Evolutionary conservation across 2,888 invertebrate species (phyloP).

Genomic region (Scaptomyza tumidula): DNA sequence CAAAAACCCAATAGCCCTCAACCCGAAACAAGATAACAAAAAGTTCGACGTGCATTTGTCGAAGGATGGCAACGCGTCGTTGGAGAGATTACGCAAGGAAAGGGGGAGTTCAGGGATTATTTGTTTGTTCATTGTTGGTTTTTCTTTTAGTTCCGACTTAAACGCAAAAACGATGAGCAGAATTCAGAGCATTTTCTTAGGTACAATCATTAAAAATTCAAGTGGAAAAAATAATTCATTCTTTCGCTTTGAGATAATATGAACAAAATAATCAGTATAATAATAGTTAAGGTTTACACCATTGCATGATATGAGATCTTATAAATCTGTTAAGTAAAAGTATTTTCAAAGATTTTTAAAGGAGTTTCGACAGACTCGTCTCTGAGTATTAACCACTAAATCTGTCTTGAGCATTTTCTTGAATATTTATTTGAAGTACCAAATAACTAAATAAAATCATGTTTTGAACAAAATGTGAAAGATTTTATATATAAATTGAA

Average conservation of each 20-base stretch:
- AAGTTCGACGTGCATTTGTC: slow-evolving; percentile 21
- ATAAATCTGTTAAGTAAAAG: neutral
- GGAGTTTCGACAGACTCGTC: too few species aligned
- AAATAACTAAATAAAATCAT: neutral
- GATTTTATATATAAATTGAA: too few species aligned
- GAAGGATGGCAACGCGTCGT: neutral
- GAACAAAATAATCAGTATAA: too few species aligned
- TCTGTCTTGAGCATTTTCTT: neutral
- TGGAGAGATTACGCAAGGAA: neutral
- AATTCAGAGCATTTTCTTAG: too few species aligned
- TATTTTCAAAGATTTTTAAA: too few species aligned
- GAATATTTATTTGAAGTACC: neutral
- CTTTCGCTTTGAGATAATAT: neutral
- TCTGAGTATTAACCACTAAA: too few species aligned
- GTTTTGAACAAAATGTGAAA: neutral
- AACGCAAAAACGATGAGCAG: too few species aligned
- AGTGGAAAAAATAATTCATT: neutral
- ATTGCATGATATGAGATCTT: too few species aligned
- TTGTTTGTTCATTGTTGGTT: neutral
- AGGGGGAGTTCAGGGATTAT: neutral
- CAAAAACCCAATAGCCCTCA: slow-evolving; percentile 4
- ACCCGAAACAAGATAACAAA: slow-evolving; percentile 9
- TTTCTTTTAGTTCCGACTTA: neutral
- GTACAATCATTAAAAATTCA: neutral
- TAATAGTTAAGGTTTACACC: too few species aligned